Base-by-base conservation (phyloP, 53 echinoderm and acorn worm species). In the Holothuria leucospilota region DNA sequence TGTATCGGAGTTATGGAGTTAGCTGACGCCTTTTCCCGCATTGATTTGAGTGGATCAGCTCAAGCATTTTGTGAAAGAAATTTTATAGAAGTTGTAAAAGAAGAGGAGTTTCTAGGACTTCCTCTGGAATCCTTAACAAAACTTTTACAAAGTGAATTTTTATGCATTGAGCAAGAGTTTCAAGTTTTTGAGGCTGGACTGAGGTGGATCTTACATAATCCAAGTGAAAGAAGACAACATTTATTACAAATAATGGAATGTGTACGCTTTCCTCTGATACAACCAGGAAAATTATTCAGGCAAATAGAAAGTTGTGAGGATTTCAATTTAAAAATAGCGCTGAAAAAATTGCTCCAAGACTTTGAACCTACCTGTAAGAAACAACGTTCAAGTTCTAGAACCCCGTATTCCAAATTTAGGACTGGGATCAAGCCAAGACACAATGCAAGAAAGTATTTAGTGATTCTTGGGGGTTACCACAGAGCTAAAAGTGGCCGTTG, bases 1-100 rank as follows among this genome's bases (percentile, higher is more conserved):
- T 97, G 95, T 53, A 86, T 97, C n/a, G 98, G 98, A 8, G 88
- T 97, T 52, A 59, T 92, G 80, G 90, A 87, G 69, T 90, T 97
- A 86, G 93, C 98, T 2, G 78, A 87, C 13, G 86, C 92, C 39
- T 87, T 84, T 26, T 89, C 94, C 39, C 91, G 94, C 72, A 39
- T 27, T 20, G 95, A 97, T 13, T 87, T 97, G 28, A 82, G 86
- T 12, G 61, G 84, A 6, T 84, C 90, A 2, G 86, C 93, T 39
- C 73, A 84, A 53, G 78, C 93, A 10, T 97, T 78, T 62, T 64
- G 89, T 40, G 90, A 93, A 27, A 86, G 77, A n/a, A 90, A 95
- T 75, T 93, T 97, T 29, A 72, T 86, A 38, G 77, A 91, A 52
- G 85, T 93, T 24, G 85, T 87, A 11, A 81, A 90, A 46, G 85